phyloP scores from a whole-genome alignment of 2,888 invertebrate species.

The Ceraclea dissimilis region DNA sequence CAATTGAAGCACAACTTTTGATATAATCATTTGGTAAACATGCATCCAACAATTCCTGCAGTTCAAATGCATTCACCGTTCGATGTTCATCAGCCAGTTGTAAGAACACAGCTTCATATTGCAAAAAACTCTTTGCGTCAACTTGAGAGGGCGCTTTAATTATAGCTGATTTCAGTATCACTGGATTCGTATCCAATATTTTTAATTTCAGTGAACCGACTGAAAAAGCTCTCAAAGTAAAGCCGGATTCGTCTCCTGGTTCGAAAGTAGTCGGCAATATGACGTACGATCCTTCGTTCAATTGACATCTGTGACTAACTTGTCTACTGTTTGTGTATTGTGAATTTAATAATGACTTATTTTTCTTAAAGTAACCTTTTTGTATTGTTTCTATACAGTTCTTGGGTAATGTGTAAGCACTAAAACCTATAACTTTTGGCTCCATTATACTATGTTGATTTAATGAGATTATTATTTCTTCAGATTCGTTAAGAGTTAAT shows the following conservation, averaged over 20 bases:
- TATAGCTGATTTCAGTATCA: constrained; percentile 63
- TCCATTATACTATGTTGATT: constrained; percentile 89
- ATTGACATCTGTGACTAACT: constrained; percentile 69
- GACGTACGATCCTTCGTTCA: constrained; percentile 76
- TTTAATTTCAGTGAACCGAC: constrained; percentile 70
- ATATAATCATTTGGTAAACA: constrained; percentile 92
- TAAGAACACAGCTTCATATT: constrained; percentile 84
- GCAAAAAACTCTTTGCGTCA: constrained; percentile 67
- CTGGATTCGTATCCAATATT: constrained; percentile 59
- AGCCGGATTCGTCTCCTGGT: constrained; percentile 82
- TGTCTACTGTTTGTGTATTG: constrained; percentile 89
- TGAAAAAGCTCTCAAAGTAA: constrained; percentile 76
- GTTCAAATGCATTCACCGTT: constrained; percentile 83
- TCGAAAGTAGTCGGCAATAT: constrained; percentile 88
- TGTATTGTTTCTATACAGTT: constrained; percentile 67
- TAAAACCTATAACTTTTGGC: constrained; percentile 89
- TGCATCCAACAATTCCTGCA: constrained; percentile 83
- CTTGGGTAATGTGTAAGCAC: constrained; percentile 69
- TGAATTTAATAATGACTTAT: constrained; percentile 80
- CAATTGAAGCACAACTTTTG: constrained; percentile 86
- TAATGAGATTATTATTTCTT: constrained; percentile 76
- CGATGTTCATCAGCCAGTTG: constrained; percentile 86
- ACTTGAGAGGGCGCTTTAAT: constrained; percentile 65
- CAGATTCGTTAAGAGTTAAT: constrained; percentile 68
- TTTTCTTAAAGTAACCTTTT: constrained; percentile 74